phyloP scores from a whole-genome alignment of 1,140 invertebrate species.

The Cecropterus lyciades region DNA sequence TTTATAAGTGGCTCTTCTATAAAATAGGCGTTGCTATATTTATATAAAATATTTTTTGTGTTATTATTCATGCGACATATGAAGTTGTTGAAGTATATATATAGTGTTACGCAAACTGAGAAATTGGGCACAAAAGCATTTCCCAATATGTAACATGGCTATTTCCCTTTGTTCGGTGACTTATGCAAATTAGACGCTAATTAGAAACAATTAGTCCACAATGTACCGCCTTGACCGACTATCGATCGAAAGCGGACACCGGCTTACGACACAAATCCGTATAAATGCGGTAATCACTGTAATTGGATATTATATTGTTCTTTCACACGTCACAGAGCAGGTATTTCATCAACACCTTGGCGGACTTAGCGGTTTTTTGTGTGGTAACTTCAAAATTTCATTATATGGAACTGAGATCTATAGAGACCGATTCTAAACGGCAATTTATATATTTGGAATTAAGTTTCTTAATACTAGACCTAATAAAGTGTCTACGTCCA shows the following conservation, averaged over 20 bases:
- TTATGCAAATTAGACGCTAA: slow-evolving; percentile 18
- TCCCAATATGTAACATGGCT: not conserved
- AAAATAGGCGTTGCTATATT: too few species aligned
- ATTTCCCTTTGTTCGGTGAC: not conserved
- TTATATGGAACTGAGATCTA: too few species aligned
- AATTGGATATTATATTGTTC: slow-evolving; percentile 47
- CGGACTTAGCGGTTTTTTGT: not conserved
- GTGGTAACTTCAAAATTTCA: not conserved
- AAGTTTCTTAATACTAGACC: too few species aligned
- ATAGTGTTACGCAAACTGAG: not conserved
- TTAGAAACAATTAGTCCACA: slow-evolving; percentile 18
- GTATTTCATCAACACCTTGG: slow-evolving; percentile 20
- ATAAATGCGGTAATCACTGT: slow-evolving; percentile 50
- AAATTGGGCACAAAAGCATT: not conserved
- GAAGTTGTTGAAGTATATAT: too few species aligned
- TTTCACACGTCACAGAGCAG: not conserved
- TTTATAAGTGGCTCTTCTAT: too few species aligned
- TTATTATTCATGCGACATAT: too few species aligned
- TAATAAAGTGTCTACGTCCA: too few species aligned
- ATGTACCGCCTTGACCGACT: slow-evolving; percentile 33
- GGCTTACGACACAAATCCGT: slow-evolving; percentile 41
- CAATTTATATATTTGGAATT: too few species aligned
- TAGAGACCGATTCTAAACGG: too few species aligned
- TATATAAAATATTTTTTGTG: too few species aligned
- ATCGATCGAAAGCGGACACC: slow-evolving; percentile 31